Percentiles rank a stretch among this genome's conserved stretches.
These are phyloP conservation scores for Fundulus diaphanus DNA, from an alignment of 2,797 vertebrate genomes.

Conservation along the genomic window DNA sequence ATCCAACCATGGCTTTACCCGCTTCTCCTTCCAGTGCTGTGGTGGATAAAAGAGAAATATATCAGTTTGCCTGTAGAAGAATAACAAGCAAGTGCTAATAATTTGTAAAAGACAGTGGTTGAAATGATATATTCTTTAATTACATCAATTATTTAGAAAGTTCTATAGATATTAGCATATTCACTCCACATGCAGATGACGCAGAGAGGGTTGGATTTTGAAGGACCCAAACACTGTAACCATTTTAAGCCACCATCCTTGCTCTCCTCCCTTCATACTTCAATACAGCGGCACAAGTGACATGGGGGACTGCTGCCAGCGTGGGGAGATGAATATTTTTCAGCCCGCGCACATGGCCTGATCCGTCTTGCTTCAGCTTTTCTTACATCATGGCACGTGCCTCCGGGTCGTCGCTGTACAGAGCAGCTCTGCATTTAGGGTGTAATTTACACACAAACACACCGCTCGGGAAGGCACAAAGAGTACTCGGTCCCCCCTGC, in stretches of 20 bases:
- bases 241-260: background rate
- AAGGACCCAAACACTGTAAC: background rate
- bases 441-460: conserved; percentile 59
- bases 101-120: background rate
- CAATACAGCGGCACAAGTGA: conserved; percentile 30
- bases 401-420: conserved; percentile 49
- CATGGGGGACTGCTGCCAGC: conserved; percentile 36
- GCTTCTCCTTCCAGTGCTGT: background rate
- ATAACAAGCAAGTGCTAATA: background rate
- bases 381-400: conserved; percentile 70
- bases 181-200: background rate
- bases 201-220: background rate
- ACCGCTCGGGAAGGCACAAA: conserved; percentile 36
- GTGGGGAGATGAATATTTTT: conserved; percentile 52
- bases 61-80: background rate
- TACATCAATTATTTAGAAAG: conserved; percentile 3
- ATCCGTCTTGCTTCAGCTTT: conserved; percentile 63
- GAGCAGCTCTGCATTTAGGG: conserved; percentile 63
- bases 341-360: conserved; percentile 60
- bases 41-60: background rate
- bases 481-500: conserved; percentile 33
- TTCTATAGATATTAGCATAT: background rate
- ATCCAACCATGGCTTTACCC: background rate
- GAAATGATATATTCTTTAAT: background rate
- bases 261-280: conserved; percentile 24